Conservation (phyloP, 2,797 vertebrate species). For the Cossypha dichroa region DNA sequence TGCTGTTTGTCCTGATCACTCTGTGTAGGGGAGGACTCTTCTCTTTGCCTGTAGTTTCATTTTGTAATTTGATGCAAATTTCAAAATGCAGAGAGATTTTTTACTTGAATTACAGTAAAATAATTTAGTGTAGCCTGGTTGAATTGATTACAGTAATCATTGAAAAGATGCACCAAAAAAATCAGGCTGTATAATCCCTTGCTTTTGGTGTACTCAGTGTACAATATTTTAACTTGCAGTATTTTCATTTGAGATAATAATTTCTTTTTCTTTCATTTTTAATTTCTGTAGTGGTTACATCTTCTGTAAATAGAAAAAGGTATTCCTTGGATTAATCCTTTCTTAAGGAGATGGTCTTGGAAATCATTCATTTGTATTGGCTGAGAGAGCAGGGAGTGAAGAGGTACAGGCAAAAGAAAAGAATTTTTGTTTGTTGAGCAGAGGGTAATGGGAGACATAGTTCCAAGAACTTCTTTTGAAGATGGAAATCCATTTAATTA, state of each 20-base stretch:
- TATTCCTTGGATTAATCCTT: constrained; percentile 20
- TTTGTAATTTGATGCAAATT: not conserved
- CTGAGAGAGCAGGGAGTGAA: constrained; percentile 8
- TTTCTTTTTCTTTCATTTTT: not conserved
- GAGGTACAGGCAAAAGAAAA: not conserved
- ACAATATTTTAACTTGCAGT: not conserved
- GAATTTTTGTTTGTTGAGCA: not conserved
- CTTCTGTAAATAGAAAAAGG: not conserved
- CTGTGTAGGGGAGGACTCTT: not conserved
- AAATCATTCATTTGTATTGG: constrained; percentile 13
- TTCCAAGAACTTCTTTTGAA: not conserved
- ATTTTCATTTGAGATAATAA: not conserved
- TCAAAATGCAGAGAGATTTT: not conserved
- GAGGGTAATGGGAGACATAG: not conserved
- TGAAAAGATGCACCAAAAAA: not conserved
- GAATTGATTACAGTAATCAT: not conserved
- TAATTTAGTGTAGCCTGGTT: not conserved
- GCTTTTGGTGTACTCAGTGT: not conserved
- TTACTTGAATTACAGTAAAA: not conserved
- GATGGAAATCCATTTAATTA: not conserved
- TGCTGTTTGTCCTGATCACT: not conserved
- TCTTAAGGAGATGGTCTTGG: constrained; percentile 36
- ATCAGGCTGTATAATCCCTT: not conserved
- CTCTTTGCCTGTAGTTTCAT: not conserved
- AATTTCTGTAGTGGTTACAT: not conserved